A percentile compares a stretch with the other conserved stretches of the same genome.
Evolutionary conservation across 1,140 invertebrate genomes (phyloP).

Genomic region (Dryas iulia): DNA sequence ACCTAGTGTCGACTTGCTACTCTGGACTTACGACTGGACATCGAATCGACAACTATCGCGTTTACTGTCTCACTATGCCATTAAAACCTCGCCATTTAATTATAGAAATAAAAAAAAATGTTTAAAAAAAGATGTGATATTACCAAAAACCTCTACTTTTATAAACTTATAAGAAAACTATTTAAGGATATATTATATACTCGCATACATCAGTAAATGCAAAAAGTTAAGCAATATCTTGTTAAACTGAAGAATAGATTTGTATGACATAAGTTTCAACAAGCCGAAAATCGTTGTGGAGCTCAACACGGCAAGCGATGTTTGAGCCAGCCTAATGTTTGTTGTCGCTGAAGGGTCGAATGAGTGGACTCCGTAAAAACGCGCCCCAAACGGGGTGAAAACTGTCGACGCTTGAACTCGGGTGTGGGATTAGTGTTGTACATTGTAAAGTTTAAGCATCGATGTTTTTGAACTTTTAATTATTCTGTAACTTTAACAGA

Average conservation of each 20-base stretch:
- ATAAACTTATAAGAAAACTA: too few relatives aligned
- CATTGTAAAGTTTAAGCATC: not conserved
- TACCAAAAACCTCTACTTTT: too few relatives aligned
- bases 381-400: conserved; percentile 61
- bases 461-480: not conserved
- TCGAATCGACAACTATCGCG: too few relatives aligned
- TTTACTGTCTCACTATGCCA: too few relatives aligned
- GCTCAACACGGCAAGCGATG: conserved; percentile 27
- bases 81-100: too few relatives aligned
- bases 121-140: too few relatives aligned
- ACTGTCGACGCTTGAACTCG: conserved; percentile 62
- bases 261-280: conserved; percentile 28
- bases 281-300: conserved; percentile 28
- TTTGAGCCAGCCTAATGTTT: conserved; percentile 44
- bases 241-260: conserved; percentile 29
- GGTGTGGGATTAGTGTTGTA: conserved; percentile 33
- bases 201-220: not conserved
- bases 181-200: too few relatives aligned
- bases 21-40: too few relatives aligned
- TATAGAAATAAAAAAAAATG: too few relatives aligned
- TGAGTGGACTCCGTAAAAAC: conserved; percentile 63
- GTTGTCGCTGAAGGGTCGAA: conserved; percentile 51
- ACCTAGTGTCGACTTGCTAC: too few relatives aligned
- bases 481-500: too few relatives aligned
- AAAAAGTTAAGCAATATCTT: not conserved